Evolutionary conservation across 1,140 invertebrate species (phyloP), one percentile per base, ranked within the genome.

Genomic region (Drosophila orosa): DNA sequence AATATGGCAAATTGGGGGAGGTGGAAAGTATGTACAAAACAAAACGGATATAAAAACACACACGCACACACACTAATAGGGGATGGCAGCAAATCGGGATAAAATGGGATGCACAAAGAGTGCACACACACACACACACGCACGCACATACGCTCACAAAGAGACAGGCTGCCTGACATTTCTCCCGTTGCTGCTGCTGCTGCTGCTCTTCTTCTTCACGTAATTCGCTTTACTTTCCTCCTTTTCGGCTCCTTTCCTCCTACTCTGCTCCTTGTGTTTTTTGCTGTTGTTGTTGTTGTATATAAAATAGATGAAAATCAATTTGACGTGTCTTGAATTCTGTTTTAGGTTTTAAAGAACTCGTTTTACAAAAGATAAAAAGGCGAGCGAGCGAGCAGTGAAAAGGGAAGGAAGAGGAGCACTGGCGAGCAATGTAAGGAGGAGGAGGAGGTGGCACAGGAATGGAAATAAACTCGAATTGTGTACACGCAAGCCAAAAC

Each of bases 251-350:
- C 22, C 45, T 52, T 45, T 33, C 22, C 60, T n/a, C 4, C 29
- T 33, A 7, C 45, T 52, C 19, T 52, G 9, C 48, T 54, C 33
- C 50, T 35, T 24, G 65, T 48, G 56, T 19, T 15, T n/a, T 40
- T 56, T 61, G 62, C 61, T 76, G 52, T 76, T 68, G 83, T 59
- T 66, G 65, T 68, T 78, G 52, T 72, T 68, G 83, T 82, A 86
- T 77, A 82, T 87, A 82, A 87, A 86, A 86, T 86, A 83, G 83
- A 87, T 86, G 83, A 87, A 86, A 86, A 86, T 86, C 79, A 86
- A 86, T 86, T 86, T 87, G 83, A 86, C 83, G 83, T 86, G 83
- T 86, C 75, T 86, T 81, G 82, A 86, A 87, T 86, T 79, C 71
- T 75, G 78, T 82, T 86, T 79, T 79, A 67, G 75, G 83, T 87